phyloP scores from a whole-genome alignment of 1,140 invertebrate genomes.

The Calephelis nemesis region DNA sequence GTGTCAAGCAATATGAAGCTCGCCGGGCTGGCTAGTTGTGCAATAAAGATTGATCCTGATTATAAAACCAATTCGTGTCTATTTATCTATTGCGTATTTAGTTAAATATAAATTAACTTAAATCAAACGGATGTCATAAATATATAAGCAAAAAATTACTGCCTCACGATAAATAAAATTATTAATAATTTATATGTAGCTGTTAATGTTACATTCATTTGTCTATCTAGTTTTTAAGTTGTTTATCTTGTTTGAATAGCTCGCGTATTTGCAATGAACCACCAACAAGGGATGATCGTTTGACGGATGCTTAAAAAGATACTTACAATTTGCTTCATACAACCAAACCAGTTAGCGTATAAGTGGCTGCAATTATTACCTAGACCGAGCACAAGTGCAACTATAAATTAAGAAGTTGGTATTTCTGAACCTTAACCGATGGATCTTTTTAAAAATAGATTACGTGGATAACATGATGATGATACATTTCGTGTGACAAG shows the following conservation, averaged over 20 bases:
- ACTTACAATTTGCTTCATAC: slow-evolving; percentile 25
- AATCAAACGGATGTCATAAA: too few species aligned
- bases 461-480: background rate
- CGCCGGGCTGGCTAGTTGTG: too few species aligned
- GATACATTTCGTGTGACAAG: background rate
- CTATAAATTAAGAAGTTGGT: slow-evolving; percentile 24
- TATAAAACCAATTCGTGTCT: too few species aligned
- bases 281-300: slow-evolving; percentile 35
- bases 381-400: background rate
- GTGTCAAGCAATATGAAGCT: too few species aligned
- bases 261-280: slow-evolving; percentile 32
- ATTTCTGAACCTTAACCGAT: slow-evolving; percentile 9
- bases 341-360: slow-evolving; percentile 25
- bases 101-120: too few species aligned
- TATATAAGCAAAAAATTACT: too few species aligned
- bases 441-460: slow-evolving; percentile 14
- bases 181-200: slow-evolving; percentile 53
- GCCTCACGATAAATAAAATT: too few species aligned
- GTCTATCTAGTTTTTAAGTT: slow-evolving; percentile 42
- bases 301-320: slow-evolving; percentile 31
- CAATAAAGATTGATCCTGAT: too few species aligned
- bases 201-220: slow-evolving; percentile 56
- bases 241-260: slow-evolving; percentile 32
- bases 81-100: too few species aligned
- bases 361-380: slow-evolving; percentile 25